These are phyloP conservation scores for Eleutherodactylus coqui DNA, from an alignment of 2,797 vertebrate species.

Conservation along the genomic window DNA sequence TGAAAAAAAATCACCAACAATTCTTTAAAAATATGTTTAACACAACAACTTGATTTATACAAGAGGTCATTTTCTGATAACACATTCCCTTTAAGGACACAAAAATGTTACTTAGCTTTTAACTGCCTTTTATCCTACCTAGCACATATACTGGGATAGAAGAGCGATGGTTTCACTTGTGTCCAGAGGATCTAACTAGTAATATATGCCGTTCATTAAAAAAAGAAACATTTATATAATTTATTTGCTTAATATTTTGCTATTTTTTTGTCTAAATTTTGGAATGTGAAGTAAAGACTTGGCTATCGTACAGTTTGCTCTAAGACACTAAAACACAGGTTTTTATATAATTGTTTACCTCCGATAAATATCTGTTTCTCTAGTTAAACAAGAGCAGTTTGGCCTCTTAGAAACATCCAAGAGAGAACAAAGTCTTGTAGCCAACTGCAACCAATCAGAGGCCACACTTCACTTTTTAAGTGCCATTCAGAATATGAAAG, in stretches of 20 bases:
- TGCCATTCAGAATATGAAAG: not conserved
- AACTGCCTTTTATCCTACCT: not conserved
- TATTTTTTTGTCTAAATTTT: not conserved
- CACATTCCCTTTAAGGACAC: no score
- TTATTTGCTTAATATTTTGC: not conserved
- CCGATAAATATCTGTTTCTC: constrained; percentile 68
- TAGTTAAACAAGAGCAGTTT: no score
- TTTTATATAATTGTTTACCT: constrained; percentile 69
- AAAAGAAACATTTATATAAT: not conserved
- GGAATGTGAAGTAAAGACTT: no score
- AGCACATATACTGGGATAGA: not conserved
- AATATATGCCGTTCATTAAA: not conserved
- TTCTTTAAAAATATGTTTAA: no score
- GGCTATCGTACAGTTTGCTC: constrained; percentile 71
- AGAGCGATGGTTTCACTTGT: not conserved
- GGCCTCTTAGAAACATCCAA: no score
- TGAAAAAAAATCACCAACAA: no score
- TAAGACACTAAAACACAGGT: constrained; percentile 71
- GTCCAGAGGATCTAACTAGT: not conserved
- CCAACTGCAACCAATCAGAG: not conserved
- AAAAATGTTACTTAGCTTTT: not conserved
- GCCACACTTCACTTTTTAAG: not conserved
- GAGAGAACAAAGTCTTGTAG: no score
- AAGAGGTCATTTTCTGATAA: not conserved
- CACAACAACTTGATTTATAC: no score